A percentile compares a stretch with the other conserved stretches of the same genome.
Conservation (phyloP, 2,888 invertebrate genomes). For the Conus canariensis region DNA sequence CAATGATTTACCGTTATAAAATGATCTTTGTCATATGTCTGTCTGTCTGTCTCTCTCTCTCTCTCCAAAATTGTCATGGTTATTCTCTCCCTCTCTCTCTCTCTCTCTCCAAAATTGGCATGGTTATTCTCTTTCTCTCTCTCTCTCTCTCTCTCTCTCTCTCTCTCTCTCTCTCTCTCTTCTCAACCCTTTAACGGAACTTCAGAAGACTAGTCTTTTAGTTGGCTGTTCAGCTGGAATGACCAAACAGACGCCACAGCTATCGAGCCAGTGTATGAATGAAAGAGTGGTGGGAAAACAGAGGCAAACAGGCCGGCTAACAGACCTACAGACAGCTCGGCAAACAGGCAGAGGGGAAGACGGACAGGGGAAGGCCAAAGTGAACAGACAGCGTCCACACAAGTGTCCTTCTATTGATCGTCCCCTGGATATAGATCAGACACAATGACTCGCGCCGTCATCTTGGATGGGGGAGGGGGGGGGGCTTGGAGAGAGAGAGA, state of each 20-base stretch:
- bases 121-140: background rate
- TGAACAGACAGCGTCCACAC: too few species aligned
- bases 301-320: too few species aligned
- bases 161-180: conserved; percentile 31
- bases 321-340: too few species aligned
- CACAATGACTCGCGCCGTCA: background rate
- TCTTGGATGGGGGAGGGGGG: background rate
- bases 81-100: conserved; percentile 16
- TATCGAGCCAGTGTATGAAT: too few species aligned
- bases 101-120: background rate
- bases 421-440: too few species aligned
- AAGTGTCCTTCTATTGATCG: too few species aligned
- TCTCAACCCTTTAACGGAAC: background rate
- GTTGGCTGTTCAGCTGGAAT: too few species aligned
- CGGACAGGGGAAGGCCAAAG: background rate
- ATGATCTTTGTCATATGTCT: background rate
- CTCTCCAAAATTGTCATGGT: too few species aligned
- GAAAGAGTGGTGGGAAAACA: too few species aligned
- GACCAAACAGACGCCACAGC: too few species aligned
- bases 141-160: conserved; percentile 26
- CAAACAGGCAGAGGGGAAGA: background rate
- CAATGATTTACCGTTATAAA: too few species aligned
- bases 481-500: background rate
- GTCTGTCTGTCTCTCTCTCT: background rate
- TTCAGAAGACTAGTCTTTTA: background rate